Evolutionary conservation across 2,888 invertebrate genomes (phyloP).

Genomic region (Leucoma salicis): DNA sequence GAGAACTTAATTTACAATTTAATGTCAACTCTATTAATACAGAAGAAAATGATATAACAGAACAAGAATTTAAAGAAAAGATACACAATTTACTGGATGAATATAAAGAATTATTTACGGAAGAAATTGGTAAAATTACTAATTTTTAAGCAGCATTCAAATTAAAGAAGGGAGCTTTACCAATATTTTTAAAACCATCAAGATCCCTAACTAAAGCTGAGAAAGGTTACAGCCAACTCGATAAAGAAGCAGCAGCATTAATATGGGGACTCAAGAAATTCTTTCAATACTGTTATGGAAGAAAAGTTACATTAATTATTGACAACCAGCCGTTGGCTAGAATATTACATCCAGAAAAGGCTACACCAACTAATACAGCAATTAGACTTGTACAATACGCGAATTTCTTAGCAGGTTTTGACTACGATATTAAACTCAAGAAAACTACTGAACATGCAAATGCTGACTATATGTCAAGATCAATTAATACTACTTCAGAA

Average conservation of each 20-base stretch:
- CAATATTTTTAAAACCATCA: conserved; percentile 4
- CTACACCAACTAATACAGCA: neutral
- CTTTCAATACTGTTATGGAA: conserved; percentile 46
- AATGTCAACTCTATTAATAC: too few relatives aligned
- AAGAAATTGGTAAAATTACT: too few relatives aligned
- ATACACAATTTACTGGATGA: too few relatives aligned
- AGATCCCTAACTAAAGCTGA: conserved; percentile 39
- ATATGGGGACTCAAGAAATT: conserved; percentile 47
- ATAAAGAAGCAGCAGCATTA: conserved; percentile 42
- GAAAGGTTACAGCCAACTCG: conserved; percentile 41
- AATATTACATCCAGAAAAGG: conserved; percentile 1
- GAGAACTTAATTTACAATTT: too few relatives aligned
- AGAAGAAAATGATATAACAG: too few relatives aligned
- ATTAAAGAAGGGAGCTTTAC: too few relatives aligned
- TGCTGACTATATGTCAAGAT: neutral
- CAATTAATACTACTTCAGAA: neutral
- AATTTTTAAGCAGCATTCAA: too few relatives aligned
- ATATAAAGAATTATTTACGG: too few relatives aligned
- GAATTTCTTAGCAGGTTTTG: neutral
- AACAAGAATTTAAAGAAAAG: too few relatives aligned
- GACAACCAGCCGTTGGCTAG: conserved; percentile 39
- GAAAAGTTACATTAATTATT: conserved; percentile 41
- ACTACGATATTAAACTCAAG: conserved; percentile 1
- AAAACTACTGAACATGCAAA: neutral
- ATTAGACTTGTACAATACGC: conserved; percentile 1